A percentile compares a stretch with the other conserved stretches of the same genome.
These are phyloP conservation scores for Microtus oregoni DNA, from an alignment of 2,113 vertebrate genomes.

Conservation along the genomic window DNA sequence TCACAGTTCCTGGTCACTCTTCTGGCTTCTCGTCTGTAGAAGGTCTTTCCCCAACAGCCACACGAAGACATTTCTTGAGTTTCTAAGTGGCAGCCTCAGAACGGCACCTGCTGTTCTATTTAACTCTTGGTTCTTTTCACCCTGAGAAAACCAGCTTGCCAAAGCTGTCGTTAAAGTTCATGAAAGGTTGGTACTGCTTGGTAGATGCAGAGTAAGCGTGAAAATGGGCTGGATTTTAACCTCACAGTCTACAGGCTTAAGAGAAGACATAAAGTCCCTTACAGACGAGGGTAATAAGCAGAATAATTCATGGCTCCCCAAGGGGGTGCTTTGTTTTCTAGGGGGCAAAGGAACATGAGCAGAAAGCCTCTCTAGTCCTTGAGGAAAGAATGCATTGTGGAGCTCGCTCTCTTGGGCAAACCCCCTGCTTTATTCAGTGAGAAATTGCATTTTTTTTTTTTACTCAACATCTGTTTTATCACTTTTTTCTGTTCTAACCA, in stretches of 20 bases:
- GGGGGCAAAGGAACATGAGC: conserved; percentile 62
- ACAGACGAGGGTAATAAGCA: conserved; percentile 61
- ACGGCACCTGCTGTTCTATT: conserved; percentile 36
- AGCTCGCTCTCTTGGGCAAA: conserved; percentile 61
- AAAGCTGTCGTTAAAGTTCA: conserved; percentile 71
- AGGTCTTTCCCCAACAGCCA: conserved; percentile 2
- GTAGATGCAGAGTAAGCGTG: conserved; percentile 29
- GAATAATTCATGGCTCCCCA: conserved; percentile 77
- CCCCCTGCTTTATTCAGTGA: conserved; percentile 56
- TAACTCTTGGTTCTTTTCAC: conserved; percentile 49
- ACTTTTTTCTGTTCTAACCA: conserved; percentile 71
- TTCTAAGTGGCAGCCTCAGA: conserved; percentile 19
- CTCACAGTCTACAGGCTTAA: conserved; percentile 29
- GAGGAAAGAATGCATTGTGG: conserved; percentile 53
- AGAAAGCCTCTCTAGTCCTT: conserved; percentile 47
- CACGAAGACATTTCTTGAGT: conserved; percentile 19
- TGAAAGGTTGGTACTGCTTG: conserved; percentile 59
- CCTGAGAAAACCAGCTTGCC: conserved; percentile 58
- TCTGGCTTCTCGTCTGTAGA: not conserved
- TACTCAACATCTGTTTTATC: conserved; percentile 80
- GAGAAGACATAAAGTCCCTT: not conserved
- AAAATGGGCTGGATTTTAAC: conserved; percentile 25
- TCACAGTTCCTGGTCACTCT: not conserved
- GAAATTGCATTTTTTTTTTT: conserved; percentile 70
- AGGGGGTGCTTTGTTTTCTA: conserved; percentile 42